These are phyloP conservation scores for Ctena decussata DNA, from an alignment of 2,888 invertebrate genomes.

Conservation along the genomic window DNA sequence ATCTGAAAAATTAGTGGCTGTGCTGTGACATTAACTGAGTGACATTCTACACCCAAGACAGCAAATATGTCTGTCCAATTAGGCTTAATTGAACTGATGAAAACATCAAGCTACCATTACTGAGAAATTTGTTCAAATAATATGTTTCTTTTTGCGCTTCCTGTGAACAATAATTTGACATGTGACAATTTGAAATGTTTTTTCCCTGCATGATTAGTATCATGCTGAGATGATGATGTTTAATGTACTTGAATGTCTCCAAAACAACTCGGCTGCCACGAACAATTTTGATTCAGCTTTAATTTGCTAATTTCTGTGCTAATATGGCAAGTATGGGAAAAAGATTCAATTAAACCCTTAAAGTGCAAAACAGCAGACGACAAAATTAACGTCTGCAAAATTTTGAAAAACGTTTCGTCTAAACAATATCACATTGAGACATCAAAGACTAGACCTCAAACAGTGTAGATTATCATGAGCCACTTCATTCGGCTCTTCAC, in stretches of 20 bases:
- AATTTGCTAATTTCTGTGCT: not conserved
- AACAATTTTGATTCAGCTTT: not conserved
- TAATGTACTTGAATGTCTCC: not conserved
- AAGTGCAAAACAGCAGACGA: no score
- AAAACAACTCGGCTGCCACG: not conserved
- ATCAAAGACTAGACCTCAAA: no score
- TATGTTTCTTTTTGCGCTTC: not conserved
- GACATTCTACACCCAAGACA: not conserved
- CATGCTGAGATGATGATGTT: not conserved
- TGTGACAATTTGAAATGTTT: constrained; percentile 11
- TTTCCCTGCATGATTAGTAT: not conserved
- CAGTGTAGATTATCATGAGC: no score
- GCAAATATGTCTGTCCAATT: not conserved
- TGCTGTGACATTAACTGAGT: no score
- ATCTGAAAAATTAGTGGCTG: no score
- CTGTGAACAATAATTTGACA: not conserved
- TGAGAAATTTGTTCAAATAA: constrained; percentile 12
- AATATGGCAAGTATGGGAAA: no score
- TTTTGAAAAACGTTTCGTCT: no score
- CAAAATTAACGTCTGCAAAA: no score
- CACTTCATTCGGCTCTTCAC: no score
- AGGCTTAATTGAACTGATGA: constrained; percentile 11
- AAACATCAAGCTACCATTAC: constrained; percentile 6
- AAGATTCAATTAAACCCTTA: no score
- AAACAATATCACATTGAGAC: no score